Base-by-base conservation (phyloP, 2,797 vertebrate species). In the Enteromius unitaeniatus region DNA sequence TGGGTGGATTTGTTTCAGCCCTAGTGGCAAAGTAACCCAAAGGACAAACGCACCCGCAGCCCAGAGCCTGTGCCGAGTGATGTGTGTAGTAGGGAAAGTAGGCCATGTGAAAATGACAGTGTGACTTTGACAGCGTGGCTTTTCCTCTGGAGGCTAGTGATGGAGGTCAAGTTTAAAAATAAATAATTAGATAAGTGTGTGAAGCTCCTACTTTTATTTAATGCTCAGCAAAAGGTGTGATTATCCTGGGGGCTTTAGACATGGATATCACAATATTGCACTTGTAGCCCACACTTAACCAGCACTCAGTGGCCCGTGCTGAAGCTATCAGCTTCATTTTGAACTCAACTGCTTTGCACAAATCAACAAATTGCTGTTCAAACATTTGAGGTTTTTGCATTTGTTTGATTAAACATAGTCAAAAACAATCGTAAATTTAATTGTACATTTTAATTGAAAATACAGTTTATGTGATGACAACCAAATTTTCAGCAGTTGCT, bases 151-250 rank as follows among this genome's bases (percentile, higher is more conserved):
- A 78, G 37, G 65, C 62, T 42, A 81, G 74, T 34, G 88, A 89
- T 88, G 70, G 84, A 91, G 91, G 91, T 91, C 91, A 88, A 79
- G 85, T 85, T 64, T 88, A 86, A 83, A 87, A 85, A 79, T 70
- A 85, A 89, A 90, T 85, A 87, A 86, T 87, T 88, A 58, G 85
- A 89, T 79, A 75, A 85, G 76, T 53, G 79, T 88, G 86, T 49
- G 78, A 79, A 84, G 79, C 72, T 77, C 81, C 11, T 80, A 78
- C 83, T 88, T 91, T 81, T 89, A 88, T 88, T 89, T 89, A 88
- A 85, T 84, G 69, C 58, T 83, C 55, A 68, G 49, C 67, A 23
- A 74, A 77, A 81, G 34, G 82, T 62, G 47, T 49, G 23, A 68
- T 76, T 76, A 31, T 72, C 70, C 37, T 31, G 49, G 42, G 58